These are phyloP conservation scores for Sturnus vulgaris DNA, from an alignment of 2,113 vertebrate genomes.

Conservation along the genomic window DNA sequence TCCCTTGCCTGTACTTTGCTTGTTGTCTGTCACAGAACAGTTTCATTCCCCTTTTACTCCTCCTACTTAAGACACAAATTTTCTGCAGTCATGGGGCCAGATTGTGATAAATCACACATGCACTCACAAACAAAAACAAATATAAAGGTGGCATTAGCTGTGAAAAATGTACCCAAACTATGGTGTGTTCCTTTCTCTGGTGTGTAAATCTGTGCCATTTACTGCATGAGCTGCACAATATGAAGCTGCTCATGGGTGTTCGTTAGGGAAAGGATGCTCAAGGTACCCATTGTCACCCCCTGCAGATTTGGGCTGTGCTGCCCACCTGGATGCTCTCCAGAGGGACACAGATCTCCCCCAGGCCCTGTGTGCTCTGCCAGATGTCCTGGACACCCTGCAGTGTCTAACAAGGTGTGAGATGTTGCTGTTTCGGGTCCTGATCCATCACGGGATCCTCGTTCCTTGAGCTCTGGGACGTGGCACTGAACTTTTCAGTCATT, in stretches of 20 bases:
- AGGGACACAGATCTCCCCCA: background rate
- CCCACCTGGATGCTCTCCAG: background rate
- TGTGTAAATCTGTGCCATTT: background rate
- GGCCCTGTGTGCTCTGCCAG: background rate
- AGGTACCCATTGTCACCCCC: background rate
- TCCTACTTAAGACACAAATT: background rate
- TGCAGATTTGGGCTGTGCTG: background rate
- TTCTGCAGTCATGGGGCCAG: background rate
- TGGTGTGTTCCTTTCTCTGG: background rate
- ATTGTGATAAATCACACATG: background rate
- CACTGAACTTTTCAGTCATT: background rate
- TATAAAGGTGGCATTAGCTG: background rate
- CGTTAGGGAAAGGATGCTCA: accelerated
- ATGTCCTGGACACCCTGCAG: background rate
- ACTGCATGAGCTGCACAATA: accelerated
- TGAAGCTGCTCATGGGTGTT: background rate
- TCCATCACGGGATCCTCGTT: background rate
- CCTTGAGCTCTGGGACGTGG: background rate
- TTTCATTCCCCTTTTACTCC: background rate
- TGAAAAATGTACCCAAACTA: background rate
- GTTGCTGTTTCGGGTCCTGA: background rate
- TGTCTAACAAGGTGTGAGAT: background rate
- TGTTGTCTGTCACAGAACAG: background rate
- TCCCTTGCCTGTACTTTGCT: background rate
- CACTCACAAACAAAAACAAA: background rate